Evolutionary conservation across 2,113 vertebrate genomes (phyloP).

Genomic region (Datnioides undecimradiatus): DNA sequence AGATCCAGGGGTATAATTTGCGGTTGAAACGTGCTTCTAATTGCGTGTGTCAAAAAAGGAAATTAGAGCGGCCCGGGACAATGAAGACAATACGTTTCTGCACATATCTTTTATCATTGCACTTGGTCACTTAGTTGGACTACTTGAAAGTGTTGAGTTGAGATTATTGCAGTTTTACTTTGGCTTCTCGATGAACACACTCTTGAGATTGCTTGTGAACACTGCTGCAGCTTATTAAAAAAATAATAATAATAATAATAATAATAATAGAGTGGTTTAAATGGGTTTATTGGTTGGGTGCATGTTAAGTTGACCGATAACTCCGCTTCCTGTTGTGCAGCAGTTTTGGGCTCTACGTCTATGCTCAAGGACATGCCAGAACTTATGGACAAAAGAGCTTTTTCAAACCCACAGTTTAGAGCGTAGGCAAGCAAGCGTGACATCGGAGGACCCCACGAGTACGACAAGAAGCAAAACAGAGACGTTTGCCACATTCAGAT

Average conservation of each 20-base stretch:
- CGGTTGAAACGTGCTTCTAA: conserved; percentile 58
- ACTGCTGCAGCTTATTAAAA: conserved; percentile 1
- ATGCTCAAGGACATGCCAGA: conserved; percentile 38
- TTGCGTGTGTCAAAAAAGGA: conserved; percentile 56
- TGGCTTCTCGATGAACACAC: background rate
- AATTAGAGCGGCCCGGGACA: conserved; percentile 39
- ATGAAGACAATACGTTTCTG: conserved; percentile 45
- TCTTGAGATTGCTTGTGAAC: background rate
- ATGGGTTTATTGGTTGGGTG: background rate
- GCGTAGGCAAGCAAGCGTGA: conserved; percentile 5
- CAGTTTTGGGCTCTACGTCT: no score
- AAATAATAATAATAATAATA: no score
- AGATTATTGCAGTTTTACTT: background rate
- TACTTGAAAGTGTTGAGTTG: background rate
- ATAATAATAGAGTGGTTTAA: background rate
- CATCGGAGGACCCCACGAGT: conserved; percentile 11
- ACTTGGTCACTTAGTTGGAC: conserved; percentile 36
- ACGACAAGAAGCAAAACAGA: conserved; percentile 6
- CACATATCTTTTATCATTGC: conserved; percentile 30
- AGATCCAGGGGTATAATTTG: conserved; percentile 37
- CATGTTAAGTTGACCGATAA: background rate
- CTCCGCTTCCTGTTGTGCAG: background rate
- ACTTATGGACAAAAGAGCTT: conserved; percentile 16
- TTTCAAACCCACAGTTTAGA: conserved; percentile 8
- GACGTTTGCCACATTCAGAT: conserved; percentile 45